A percentile compares a stretch with the other conserved stretches of the same genome.
Evolutionary conservation across 2,888 invertebrate species (phyloP).

Genomic region (Plebejus melissa): DNA sequence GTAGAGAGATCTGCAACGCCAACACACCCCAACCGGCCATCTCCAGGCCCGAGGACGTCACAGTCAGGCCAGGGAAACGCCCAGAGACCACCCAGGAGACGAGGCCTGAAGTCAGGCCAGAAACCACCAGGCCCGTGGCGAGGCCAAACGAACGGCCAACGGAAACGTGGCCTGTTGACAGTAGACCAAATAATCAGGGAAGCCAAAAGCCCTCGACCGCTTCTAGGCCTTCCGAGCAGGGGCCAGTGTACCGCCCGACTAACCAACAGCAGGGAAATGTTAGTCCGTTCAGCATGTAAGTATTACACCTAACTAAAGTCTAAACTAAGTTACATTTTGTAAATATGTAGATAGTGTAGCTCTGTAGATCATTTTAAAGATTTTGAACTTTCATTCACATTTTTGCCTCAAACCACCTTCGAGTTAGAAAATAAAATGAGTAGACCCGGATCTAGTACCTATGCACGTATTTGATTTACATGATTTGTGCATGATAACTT

Average conservation of each 20-base stretch:
- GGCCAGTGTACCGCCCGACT: slow-evolving; percentile 59
- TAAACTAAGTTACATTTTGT: neutral
- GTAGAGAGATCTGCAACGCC: slow-evolving; percentile 78
- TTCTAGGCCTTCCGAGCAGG: slow-evolving; percentile 46
- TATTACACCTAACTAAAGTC: slow-evolving; percentile 32
- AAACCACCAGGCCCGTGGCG: slow-evolving; percentile 30
- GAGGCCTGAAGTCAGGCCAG: slow-evolving; percentile 32
- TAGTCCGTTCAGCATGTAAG: slow-evolving; percentile 62
- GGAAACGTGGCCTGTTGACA: slow-evolving; percentile 33
- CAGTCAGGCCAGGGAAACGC: slow-evolving; percentile 29
- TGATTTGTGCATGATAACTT: too few species aligned
- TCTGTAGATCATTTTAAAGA: neutral
- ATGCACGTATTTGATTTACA: too few species aligned
- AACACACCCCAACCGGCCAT: slow-evolving; percentile 51
- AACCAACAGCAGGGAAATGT: slow-evolving; percentile 42
- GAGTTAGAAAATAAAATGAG: too few species aligned
- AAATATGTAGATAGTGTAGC: neutral
- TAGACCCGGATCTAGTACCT: too few species aligned
- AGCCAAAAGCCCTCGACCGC: slow-evolving; percentile 47
- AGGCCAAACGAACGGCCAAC: slow-evolving; percentile 32
- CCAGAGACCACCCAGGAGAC: slow-evolving; percentile 20
- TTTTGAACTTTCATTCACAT: too few species aligned
- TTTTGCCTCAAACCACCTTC: too few species aligned
- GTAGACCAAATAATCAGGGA: slow-evolving; percentile 29
- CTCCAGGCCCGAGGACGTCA: slow-evolving; percentile 44